These are phyloP conservation scores for Panthera leo DNA, from an alignment of 2,113 vertebrate genomes.

Conservation along the genomic window DNA sequence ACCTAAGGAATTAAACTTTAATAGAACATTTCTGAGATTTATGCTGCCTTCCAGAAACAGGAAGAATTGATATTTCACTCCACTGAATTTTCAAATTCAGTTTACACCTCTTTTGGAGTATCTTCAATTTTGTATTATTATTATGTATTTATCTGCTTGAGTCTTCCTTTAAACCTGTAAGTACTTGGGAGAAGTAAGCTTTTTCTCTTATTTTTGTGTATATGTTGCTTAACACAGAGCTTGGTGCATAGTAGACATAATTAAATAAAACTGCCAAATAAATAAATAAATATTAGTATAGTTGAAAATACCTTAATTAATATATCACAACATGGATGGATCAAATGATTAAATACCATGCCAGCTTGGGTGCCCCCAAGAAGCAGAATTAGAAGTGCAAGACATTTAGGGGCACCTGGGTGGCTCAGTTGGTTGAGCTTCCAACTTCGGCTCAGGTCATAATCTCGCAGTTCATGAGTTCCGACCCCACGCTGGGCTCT, in stretches of 20 bases:
- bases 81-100: neutral
- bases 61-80: neutral
- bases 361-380: neutral
- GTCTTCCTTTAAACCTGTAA: neutral
- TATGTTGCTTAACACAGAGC: neutral
- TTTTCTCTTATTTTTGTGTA: neutral
- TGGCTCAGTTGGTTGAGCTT: too few species aligned
- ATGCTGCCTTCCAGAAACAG: neutral
- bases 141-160: neutral
- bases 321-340: neutral
- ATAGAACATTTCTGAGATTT: neutral
- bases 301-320: neutral
- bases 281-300: neutral
- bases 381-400: neutral
- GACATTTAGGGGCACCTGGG: neutral
- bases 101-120: neutral
- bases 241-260: neutral
- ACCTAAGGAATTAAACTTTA: neutral
- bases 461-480: too few species aligned
- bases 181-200: neutral
- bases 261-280: neutral
- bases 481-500: too few species aligned
- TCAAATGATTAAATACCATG: neutral
- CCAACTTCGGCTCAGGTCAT: too few species aligned
- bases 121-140: neutral